A percentile compares a stretch with the other conserved stretches of the same genome.
Conservation (phyloP, 1,140 invertebrate species). For the Cyrtorhinus lividipennis region DNA sequence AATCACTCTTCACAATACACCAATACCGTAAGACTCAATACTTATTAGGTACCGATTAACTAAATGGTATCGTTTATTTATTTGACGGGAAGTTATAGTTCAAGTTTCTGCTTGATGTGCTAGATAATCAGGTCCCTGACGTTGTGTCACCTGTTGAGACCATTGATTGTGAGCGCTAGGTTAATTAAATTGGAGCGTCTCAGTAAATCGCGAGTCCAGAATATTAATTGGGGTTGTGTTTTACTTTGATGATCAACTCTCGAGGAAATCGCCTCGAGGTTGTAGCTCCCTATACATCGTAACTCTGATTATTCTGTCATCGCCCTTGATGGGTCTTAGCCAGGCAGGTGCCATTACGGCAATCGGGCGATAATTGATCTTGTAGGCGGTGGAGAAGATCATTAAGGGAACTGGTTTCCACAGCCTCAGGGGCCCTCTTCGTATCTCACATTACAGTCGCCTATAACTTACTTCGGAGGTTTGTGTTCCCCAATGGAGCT, state of each 20-base stretch:
- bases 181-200: too few species aligned
- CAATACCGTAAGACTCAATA: too few species aligned
- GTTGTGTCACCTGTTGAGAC: too few species aligned
- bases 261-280: not conserved
- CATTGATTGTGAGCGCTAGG: too few species aligned
- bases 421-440: not conserved
- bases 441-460: not conserved
- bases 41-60: too few species aligned
- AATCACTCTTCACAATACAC: too few species aligned
- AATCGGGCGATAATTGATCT: not conserved
- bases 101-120: too few species aligned
- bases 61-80: too few species aligned
- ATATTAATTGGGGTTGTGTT: not conserved
- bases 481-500: not conserved
- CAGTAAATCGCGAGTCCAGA: not conserved
- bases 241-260: not conserved
- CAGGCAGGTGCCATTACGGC: not conserved
- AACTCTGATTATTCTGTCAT: not conserved
- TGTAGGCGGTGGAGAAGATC: not conserved
- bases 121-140: too few species aligned
- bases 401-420: not conserved
- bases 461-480: not conserved
- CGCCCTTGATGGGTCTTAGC: not conserved
- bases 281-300: not conserved
- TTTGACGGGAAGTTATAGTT: too few species aligned